Evolutionary conservation across 2,888 invertebrate genomes (phyloP), one percentile per base, ranked within the genome.

Genomic region (Protonemura montana): DNA sequence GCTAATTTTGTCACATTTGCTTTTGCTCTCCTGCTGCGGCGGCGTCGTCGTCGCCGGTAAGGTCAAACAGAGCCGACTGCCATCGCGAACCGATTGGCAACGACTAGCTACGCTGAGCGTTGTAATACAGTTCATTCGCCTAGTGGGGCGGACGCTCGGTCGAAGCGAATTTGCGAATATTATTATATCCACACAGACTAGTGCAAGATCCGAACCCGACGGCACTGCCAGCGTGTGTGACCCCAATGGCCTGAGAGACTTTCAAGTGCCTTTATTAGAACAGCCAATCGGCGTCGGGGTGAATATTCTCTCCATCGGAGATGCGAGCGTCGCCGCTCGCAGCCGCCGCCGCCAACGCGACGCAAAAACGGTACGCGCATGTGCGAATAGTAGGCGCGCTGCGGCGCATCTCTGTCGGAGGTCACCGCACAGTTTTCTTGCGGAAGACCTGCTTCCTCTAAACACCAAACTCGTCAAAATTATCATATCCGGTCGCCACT

Each of bases 241-340:
- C 88, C 88, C 82, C 87, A 82, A 86, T 87, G 88, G 87, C 88
- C 88, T 88, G 87, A 86, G 35, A 35, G 76, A 42, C 82, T 85
- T 86, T 35, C 83, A 82, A 87, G 86, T 87, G 87, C 86, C 88
- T 87, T 87, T 87, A 87, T 88, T 88, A 88, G 88, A 86, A 80
- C 87, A 85, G 85, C 88, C 88, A 88, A 88, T 88, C 76, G 28
- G 85, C 35, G 35, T 27, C 86, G 87, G 87, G 87, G 87, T 87
- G 82, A 87, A 87, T 59, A 87, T 82, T 87, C 87, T 87, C 86
- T 85, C 41, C 59, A 25, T 41, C 16, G 21, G 82, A 80, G 76
- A 16, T 25, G 25, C 29, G 76, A n/a, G 82, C 42, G 82, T 5
- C 41, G 82, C 41, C 26, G 35, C 16, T 3, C 35, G 30, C 28